phyloP scores from a whole-genome alignment of 2,888 invertebrate species.

The Apamea sordens region DNA sequence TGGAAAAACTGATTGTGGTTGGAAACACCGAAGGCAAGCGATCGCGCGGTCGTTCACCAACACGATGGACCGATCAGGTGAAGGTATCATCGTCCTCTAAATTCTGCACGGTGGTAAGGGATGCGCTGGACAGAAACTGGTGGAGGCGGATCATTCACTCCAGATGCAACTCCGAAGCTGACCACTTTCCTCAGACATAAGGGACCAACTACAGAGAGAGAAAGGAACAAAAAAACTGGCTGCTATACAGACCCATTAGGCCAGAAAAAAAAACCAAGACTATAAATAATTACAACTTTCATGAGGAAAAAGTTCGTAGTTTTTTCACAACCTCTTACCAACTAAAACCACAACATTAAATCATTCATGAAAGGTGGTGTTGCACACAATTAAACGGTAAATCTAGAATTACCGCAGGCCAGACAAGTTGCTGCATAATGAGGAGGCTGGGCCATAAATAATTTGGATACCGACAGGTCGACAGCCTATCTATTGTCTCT shows the following conservation, averaged over 20 bases:
- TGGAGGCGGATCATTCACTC: no score
- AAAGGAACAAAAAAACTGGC: neutral
- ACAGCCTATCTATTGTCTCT: slow-evolving; percentile 70
- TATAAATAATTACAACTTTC: neutral
- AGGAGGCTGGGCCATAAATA: slow-evolving; percentile 71
- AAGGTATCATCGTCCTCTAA: no score
- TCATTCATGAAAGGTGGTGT: slow-evolving; percentile 30
- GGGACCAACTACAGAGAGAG: no score
- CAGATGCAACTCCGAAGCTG: no score
- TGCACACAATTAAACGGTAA: slow-evolving; percentile 62
- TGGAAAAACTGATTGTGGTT: no score
- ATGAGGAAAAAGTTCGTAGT: neutral
- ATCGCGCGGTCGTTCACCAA: no score
- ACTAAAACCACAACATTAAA: slow-evolving; percentile 29
- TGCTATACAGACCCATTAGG: neutral
- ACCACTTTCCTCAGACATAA: no score
- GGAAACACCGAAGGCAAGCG: no score
- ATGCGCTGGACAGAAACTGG: no score
- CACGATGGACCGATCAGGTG: no score
- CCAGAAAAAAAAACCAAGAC: neutral
- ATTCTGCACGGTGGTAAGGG: no score
- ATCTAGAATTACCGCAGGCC: slow-evolving; percentile 55
- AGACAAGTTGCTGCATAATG: slow-evolving; percentile 72
- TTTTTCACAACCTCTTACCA: neutral
- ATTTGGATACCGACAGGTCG: slow-evolving; percentile 65